phyloP scores from a whole-genome alignment of 2,797 vertebrate species.

The Mormyrops attenuatus region DNA sequence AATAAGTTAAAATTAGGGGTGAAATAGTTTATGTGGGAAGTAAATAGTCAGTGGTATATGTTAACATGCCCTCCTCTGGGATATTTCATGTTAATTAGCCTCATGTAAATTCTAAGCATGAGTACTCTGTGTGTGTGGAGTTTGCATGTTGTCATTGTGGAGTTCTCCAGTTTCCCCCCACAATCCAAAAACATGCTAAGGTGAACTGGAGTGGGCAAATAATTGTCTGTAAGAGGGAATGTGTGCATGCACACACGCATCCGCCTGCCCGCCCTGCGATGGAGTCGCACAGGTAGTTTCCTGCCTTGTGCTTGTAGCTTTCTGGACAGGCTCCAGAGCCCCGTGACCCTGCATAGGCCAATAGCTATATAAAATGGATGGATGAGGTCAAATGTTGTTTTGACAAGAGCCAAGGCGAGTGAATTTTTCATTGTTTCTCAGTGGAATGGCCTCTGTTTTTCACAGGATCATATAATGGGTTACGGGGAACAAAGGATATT shows the following conservation, averaged over 20 bases:
- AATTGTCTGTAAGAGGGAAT: background rate
- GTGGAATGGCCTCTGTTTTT: background rate
- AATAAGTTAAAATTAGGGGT: background rate
- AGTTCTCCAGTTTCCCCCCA: background rate
- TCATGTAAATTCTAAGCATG: constrained; percentile 43
- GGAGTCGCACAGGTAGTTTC: background rate
- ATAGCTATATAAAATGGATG: background rate
- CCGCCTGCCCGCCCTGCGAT: background rate
- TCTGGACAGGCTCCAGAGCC: background rate
- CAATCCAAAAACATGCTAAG: background rate
- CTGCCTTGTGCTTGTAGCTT: background rate
- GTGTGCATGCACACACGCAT: background rate
- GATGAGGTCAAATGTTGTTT: background rate
- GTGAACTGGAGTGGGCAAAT: background rate
- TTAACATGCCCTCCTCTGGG: background rate
- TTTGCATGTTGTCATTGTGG: background rate
- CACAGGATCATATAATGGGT: background rate
- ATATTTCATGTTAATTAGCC: background rate
- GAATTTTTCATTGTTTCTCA: background rate
- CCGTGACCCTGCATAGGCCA: background rate
- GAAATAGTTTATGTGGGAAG: background rate
- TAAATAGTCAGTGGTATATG: background rate
- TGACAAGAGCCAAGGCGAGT: background rate
- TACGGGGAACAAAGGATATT: constrained; percentile 30
- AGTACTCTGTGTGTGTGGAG: background rate